Conservation (phyloP, 2,113 vertebrate species). For the Corydoras sp. region DNA sequence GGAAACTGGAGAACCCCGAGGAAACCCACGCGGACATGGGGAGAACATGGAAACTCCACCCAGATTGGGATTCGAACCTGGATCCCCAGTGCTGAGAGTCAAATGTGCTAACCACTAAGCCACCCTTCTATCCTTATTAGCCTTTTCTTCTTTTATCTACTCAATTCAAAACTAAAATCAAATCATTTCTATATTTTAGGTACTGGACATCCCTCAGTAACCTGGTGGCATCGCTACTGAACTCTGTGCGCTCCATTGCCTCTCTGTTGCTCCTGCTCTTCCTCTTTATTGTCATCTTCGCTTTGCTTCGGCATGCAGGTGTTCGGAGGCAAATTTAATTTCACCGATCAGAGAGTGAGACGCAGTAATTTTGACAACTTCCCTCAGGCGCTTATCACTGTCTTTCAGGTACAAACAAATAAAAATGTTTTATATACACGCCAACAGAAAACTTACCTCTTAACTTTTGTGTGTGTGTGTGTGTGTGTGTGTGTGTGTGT, state of each 20-base stretch:
- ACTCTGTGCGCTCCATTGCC: slow-evolving; percentile 85
- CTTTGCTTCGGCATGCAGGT: slow-evolving; percentile 89
- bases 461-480: neutral
- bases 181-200: slow-evolving; percentile 50
- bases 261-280: slow-evolving; percentile 87
- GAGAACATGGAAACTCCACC: too few species aligned
- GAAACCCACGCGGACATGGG: too few species aligned
- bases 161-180: too few species aligned
- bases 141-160: too few species aligned
- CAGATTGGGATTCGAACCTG: too few species aligned
- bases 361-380: slow-evolving; percentile 91
- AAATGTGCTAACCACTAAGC: too few species aligned
- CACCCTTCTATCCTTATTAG: too few species aligned
- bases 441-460: too few species aligned
- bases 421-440: too few species aligned
- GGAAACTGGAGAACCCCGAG: too few species aligned
- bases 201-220: slow-evolving; percentile 90
- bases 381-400: slow-evolving; percentile 88
- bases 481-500: slow-evolving; percentile 10
- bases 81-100: too few species aligned
- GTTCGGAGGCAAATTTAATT: slow-evolving; percentile 88
- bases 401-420: slow-evolving; percentile 77
- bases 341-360: slow-evolving; percentile 70
- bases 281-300: slow-evolving; percentile 87
- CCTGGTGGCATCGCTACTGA: slow-evolving; percentile 83